Conservation (phyloP, 2,113 vertebrate genomes). For the Struthidea cinerea region DNA sequence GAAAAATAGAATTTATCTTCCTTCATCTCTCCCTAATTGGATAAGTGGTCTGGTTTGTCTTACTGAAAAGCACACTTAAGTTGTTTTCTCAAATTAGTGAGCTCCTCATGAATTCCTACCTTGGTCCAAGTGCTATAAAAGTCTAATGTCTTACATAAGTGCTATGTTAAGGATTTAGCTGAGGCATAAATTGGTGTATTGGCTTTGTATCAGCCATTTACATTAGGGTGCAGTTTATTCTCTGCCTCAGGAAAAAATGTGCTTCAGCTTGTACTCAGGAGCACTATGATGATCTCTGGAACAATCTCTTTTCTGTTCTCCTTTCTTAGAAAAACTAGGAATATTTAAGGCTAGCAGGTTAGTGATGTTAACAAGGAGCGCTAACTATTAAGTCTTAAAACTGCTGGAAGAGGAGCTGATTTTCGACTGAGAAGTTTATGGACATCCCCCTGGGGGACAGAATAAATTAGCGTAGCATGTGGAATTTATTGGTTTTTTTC, state of each 20-base stretch:
- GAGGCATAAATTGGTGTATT: constrained; percentile 11
- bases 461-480: not conserved
- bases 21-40: not conserved
- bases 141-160: constrained; percentile 46
- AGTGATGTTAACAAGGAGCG: not conserved
- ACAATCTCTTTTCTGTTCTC: not conserved
- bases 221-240: constrained; percentile 35
- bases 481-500: not conserved
- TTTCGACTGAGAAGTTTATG: not conserved
- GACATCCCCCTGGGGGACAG: not conserved
- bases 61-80: not conserved
- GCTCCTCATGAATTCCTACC: constrained; percentile 6
- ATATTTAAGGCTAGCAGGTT: not conserved
- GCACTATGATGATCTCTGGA: not conserved
- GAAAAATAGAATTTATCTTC: not conserved
- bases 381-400: not conserved
- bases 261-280: not conserved
- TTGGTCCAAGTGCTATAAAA: constrained; percentile 39
- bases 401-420: not conserved
- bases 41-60: not conserved
- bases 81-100: constrained; percentile 50
- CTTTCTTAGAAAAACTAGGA: not conserved
- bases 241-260: constrained; percentile 30
- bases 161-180: constrained; percentile 46
- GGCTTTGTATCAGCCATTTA: constrained; percentile 51